Conservation (phyloP, 1,140 invertebrate species). For the Heliconius hermathena region DNA sequence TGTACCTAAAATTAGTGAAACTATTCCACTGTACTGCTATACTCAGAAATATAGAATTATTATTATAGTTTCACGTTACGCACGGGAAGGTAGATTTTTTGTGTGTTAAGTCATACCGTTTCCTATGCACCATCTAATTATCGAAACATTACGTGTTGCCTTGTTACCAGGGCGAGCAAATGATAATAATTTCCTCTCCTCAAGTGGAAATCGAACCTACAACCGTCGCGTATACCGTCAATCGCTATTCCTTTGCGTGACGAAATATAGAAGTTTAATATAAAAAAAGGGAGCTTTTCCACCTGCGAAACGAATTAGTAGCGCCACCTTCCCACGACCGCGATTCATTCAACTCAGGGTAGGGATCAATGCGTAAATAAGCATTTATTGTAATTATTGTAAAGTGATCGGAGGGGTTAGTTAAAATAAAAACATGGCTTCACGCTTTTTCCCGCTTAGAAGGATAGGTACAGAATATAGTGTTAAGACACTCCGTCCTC, state of each 20-base stretch:
- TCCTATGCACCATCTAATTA: no score
- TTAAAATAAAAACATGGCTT: not conserved
- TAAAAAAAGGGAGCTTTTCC: not conserved
- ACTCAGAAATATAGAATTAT: no score
- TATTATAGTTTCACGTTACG: no score
- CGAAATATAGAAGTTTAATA: not conserved
- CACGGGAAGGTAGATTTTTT: no score
- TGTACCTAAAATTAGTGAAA: no score
- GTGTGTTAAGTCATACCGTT: no score
- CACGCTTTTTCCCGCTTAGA: no score
- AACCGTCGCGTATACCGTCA: not conserved
- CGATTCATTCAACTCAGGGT: not conserved
- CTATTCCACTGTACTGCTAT: no score
- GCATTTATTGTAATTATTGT: constrained; percentile 21
- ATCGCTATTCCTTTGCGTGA: not conserved
- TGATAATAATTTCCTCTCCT: not conserved
- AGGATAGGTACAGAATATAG: no score
- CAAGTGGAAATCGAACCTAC: not conserved
- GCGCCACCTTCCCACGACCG: constrained; percentile 17
- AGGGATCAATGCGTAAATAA: constrained; percentile 18
- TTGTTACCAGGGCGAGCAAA: no score
- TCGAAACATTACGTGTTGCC: no score
- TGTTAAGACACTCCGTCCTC: no score
- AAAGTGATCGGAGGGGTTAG: not conserved
- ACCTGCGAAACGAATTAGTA: constrained; percentile 21